Base-by-base conservation (phyloP, 2,888 invertebrate species). In the Andrena fulva region DNA sequence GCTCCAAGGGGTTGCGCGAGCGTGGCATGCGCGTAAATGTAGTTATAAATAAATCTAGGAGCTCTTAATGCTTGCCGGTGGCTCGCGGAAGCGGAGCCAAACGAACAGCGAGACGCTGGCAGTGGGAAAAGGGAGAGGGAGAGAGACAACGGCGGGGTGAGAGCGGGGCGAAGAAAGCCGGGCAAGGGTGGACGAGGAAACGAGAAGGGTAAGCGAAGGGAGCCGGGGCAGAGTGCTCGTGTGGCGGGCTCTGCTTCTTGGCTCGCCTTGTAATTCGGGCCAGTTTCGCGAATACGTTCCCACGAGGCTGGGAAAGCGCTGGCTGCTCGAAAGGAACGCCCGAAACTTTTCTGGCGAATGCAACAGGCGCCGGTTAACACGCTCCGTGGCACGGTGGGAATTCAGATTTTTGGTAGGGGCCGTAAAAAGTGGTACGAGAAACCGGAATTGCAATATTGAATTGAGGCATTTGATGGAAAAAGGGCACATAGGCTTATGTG, bases 41-140 rank as follows among this genome's bases (percentile, higher is more conserved):
- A 94, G 94, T 94, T 94, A 94, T 94, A 94, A 94, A 94, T 94
- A 94, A 94, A 94, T 94, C 94, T 93, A 93, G 93, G 89, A 92
- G 93, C 93, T 94, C 93, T 93, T 93, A 93, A 94, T 93, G 93
- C 91, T 91, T 88, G 91, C 85, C 88, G 83, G 89, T 87, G 84
- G 85, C 88, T 86, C 87, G 85, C 89, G 84, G 82, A 82, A 84
- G 85, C 79, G 66, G 74, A 74, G 82, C 16, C 20, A 50, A 33
- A 42, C 31, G 54, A 67, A 29, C n/a, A 54, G 35, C 71, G 56
- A 69, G 71, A 27, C 24, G n/a, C 20, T 24, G 27, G 27, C 6
- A n/a, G 2, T 1, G 52, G 42, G 54, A 24, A 24, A 31, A 62
- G 66, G 31, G 75, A 70, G 67, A 64, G 54, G 77, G 77, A 80